phyloP scores from a whole-genome alignment of 2,797 vertebrate genomes.

The Mico argentatus region DNA sequence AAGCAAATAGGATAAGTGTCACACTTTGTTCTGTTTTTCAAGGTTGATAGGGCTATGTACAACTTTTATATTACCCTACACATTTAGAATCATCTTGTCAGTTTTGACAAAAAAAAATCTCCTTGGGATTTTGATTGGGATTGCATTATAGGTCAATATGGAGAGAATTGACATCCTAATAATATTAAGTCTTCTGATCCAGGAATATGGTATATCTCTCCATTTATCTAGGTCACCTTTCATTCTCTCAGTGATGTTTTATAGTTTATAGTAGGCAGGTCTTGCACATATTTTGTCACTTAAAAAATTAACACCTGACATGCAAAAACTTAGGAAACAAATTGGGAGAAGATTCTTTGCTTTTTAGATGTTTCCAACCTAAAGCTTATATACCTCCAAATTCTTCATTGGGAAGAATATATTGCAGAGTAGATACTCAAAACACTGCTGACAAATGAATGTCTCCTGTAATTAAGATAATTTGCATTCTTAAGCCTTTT shows the following conservation, averaged over 20 bases:
- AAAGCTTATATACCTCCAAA: background rate
- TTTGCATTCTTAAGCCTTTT: background rate
- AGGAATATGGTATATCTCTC: background rate
- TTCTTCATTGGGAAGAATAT: background rate
- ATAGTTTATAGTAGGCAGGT: background rate
- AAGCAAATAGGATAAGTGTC: background rate
- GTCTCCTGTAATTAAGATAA: background rate
- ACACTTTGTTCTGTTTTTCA: background rate
- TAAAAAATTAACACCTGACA: background rate
- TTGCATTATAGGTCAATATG: background rate
- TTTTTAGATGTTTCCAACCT: background rate
- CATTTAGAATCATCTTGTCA: background rate
- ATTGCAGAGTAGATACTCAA: background rate
- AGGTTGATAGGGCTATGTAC: background rate
- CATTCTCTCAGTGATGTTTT: background rate
- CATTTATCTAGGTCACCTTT: background rate
- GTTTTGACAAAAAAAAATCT: background rate
- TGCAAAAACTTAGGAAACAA: background rate
- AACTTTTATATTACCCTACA: background rate
- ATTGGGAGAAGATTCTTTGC: background rate
- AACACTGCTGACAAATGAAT: background rate
- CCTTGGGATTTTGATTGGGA: background rate
- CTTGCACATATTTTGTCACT: background rate
- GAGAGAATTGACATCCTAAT: background rate
- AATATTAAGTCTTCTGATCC: background rate